Conservation (phyloP, 2,888 invertebrate genomes). For the Teleogryllus oceanicus region DNA sequence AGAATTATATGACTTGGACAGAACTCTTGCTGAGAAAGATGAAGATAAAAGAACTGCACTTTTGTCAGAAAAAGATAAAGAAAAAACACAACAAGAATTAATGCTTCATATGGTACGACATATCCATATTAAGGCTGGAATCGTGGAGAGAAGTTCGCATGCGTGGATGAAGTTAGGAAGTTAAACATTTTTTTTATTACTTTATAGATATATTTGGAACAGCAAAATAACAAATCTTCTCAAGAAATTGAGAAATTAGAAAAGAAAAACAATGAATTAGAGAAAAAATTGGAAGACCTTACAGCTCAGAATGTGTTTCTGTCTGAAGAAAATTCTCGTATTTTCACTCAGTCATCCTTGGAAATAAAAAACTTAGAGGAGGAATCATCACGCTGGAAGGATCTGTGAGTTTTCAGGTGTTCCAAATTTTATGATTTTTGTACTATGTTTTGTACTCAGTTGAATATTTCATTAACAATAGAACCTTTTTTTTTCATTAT, state of each 20-base stretch:
- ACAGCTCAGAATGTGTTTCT: slow-evolving; percentile 37
- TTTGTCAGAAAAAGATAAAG: slow-evolving; percentile 28
- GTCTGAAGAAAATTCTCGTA: slow-evolving; percentile 38
- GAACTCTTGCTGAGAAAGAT: slow-evolving; percentile 31
- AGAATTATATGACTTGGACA: slow-evolving; percentile 32
- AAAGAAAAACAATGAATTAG: slow-evolving; percentile 38
- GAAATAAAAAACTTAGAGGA: slow-evolving; percentile 40
- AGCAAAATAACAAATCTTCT: slow-evolving; percentile 36
- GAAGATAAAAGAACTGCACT: slow-evolving; percentile 27
- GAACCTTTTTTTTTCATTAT: too few relatives aligned
- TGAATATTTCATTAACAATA: too few relatives aligned
- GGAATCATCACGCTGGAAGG: slow-evolving; percentile 41
- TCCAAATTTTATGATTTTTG: too few relatives aligned
- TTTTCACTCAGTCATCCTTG: slow-evolving; percentile 39
- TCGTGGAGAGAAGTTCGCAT: too few relatives aligned
- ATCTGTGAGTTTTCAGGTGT: slow-evolving; percentile 37
- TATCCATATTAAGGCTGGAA: background rate
- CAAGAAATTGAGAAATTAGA: slow-evolving; percentile 35
- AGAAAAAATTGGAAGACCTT: slow-evolving; percentile 39
- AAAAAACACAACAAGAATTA: slow-evolving; percentile 32
- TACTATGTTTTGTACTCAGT: too few relatives aligned
- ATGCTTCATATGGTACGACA: slow-evolving; percentile 32
- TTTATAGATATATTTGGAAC: slow-evolving; percentile 39
- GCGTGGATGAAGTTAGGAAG: too few relatives aligned
- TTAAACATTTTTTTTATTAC: background rate